Base-by-base conservation (phyloP, 2,797 vertebrate species). In the Cryptoblepharus egeriae region DNA sequence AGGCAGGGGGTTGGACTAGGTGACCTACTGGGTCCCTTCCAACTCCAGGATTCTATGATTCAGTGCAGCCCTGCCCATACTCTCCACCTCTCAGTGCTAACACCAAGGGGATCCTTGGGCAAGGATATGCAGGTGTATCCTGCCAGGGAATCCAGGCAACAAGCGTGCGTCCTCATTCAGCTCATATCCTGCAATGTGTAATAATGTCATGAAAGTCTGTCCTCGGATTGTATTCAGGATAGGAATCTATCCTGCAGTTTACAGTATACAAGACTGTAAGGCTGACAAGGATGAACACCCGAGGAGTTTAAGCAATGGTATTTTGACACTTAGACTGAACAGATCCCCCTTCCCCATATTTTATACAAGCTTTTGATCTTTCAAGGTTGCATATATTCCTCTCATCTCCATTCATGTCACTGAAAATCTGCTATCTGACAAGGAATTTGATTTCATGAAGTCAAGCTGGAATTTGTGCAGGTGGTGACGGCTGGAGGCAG, bases 361-460 rank as follows among this genome's bases (percentile, higher is more conserved):
- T 60, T 60, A 68, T 35, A 55, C 63, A 84, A 26, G 77, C 52
- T 30, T 68, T 79, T 75, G 39, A 79, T 84, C 63, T 60, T 83
- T 73, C 64, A 52, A 3, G 18, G 64, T 22, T 84, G 82, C 55
- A 37, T 79, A 49, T 52, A 37, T 68, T 84, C 70, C 64, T 84
- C 22, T 73, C 70, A 74, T 60, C 75, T 35, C 60, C 35, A 37
- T 67, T 79, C 3, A 32, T 60, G 55, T 79, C 77, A 60, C 26
- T 26, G 30, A 63, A n/a, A 61, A 74, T 74, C 63, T 74, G 26
- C 18, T 74, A 26, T 73, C 69, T 79, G 61, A 35, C 57, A 78
- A 67, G 63, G 35, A 35, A 79, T 83, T 73, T 73, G 70, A 75
- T 68, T 84, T 84, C 30, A 57, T 35, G 63, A 79, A 68, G 76